Base-by-base conservation (phyloP, 2,113 vertebrate species). In the Callorhinus ursinus region DNA sequence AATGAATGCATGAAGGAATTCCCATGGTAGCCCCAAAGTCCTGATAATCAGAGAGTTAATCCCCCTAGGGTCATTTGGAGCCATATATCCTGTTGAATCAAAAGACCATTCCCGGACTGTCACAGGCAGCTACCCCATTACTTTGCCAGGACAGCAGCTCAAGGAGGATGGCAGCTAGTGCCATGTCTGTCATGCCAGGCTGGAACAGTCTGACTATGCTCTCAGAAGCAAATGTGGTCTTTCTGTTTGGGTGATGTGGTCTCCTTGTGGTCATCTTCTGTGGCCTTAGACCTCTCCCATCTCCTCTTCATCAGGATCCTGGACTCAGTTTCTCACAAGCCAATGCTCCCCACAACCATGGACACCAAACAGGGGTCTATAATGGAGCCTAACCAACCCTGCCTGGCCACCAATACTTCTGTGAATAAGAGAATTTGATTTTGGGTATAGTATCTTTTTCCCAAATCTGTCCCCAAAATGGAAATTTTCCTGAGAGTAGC, bases 401-500 rank as follows among this genome's bases (percentile, higher is more conserved):
- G 59, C 46, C 11, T 53, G 26, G 11, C 18, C 61, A 28, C 33
- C 36, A 95, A 39, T 2, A 53, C 31, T 55, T 76, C 33, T 51
- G 69, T 36, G 46, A 83, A 57, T 49, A 91, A 76, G 31, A 31
- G 36, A 76, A 90, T 77, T 14, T 69, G 18, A 69, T 16, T 63
- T 69, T 42, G 93, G 85, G 97, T 82, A 55, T 7, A 83, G 26
- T 3, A n/a, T 63, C 24, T 61, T 93, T 93, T 94, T 86, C 92
- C 49, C 26, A 96, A 97, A 94, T 97, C 72, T 88, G 33, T 46
- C 46, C 46, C 46, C 8, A 46, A 69, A 14, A 79, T 71, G 55
- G 21, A 74, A 85, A 77, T 97, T 96, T 89, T 95, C 98, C 90
- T 98, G 96, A 98, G 98, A 97, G 96, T 88, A 84, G 46, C 53